Conservation (phyloP, 2,888 invertebrate species). For the Prionchulus punctatus region DNA sequence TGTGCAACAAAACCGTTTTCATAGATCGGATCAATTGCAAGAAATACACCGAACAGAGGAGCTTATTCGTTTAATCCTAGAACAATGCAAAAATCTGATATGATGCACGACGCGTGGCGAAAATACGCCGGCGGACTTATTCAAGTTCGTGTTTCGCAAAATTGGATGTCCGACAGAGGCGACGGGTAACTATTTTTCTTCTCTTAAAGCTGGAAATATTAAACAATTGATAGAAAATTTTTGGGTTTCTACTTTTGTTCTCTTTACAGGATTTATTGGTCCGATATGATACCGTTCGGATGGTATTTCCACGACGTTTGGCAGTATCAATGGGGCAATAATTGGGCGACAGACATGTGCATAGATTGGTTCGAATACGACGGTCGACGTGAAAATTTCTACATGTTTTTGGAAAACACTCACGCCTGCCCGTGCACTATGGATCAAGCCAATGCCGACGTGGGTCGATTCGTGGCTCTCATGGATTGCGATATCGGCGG, state of each 20-base stretch:
- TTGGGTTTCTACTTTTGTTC: neutral
- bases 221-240: neutral
- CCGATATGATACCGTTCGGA: conserved; percentile 68
- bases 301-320: conserved; percentile 85
- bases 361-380: conserved; percentile 53
- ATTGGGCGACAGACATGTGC: conserved; percentile 67
- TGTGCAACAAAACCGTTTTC: neutral
- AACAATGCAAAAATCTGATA: conserved; percentile 12
- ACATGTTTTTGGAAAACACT: conserved; percentile 19
- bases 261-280: conserved; percentile 54
- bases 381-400: conserved; percentile 20
- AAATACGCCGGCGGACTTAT: conserved; percentile 18
- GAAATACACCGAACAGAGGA: conserved; percentile 20
- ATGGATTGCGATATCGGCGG: conserved; percentile 71
- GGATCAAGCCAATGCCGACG: conserved; percentile 69
- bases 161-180: conserved; percentile 13
- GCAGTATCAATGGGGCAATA: conserved; percentile 56
- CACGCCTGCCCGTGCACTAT: conserved; percentile 64
- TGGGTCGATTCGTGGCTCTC: conserved; percentile 74
- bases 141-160: conserved; percentile 15
- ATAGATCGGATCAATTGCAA: conserved; percentile 19
- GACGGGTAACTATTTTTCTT: conserved; percentile 7
- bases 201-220: neutral
- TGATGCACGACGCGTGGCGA: conserved; percentile 16
- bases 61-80: conserved; percentile 19